Base-by-base conservation (phyloP, 2,797 vertebrate genomes). In the Ciconia nigra region DNA sequence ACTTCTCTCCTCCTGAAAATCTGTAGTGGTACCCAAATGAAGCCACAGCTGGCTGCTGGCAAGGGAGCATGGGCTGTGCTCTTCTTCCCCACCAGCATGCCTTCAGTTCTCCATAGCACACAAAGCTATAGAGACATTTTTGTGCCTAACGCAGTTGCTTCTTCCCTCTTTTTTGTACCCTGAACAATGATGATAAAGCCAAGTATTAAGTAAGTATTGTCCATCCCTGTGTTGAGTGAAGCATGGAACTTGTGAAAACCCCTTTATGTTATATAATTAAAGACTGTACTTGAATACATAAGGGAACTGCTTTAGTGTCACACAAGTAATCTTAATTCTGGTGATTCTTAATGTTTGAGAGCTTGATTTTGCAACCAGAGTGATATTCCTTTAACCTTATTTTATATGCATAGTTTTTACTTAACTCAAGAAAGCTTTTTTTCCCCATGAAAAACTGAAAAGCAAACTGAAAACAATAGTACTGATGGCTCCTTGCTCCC, bases 401-500 rank as follows among this genome's bases (percentile, higher is more conserved):
- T 83, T 63, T 63, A 24, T 37, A 16, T 22, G 14, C 44, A 33
- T 52, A 33, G 4, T 29, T 87, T 89, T 87, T 35, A 52, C 12
- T 65, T 62, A 42, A 73, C 31, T 49, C 14, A 31, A 51, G 52
- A 59, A 33, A 90, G 4, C 1, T 11, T 46, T 39, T 17, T 14
- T 10, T 1, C 3, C 5, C 18, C 3, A 2, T 67, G 44, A n/a
- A n/a, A n/a, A n/a, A n/a, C n/a, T n/a, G 24, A 5, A 18, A 73
- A 29, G 11, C 3, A 10, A 49, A 63, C 24, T 85, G 54, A 54
- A 87, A 71, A 49, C 41, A 80, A 5, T 26, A 26, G 7, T 65
- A 14, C 13, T 58, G 41, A 7, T 67, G 33, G 39, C 3, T 92
- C n/a, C 41, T 83, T 80, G 14, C n/a, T 91, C 65, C 54, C 46